phyloP scores from a whole-genome alignment of 1,140 invertebrate genomes.

The Aleiodes sp. region DNA sequence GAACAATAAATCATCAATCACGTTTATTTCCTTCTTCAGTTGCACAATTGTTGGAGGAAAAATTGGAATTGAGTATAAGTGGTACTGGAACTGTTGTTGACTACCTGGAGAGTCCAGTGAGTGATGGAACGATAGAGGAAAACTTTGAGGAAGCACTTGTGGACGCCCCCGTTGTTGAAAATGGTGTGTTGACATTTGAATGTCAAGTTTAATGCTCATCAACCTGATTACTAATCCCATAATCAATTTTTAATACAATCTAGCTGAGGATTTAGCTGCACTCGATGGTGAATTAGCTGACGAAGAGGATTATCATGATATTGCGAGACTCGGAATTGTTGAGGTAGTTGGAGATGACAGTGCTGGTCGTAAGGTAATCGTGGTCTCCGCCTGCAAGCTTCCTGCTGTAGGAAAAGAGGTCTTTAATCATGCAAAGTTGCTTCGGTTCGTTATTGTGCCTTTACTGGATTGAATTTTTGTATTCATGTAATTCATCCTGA shows the following conservation, averaged over 20 bases:
- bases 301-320: slow-evolving; percentile 76
- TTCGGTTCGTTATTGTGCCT: slow-evolving; percentile 82
- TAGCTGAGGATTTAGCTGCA: slow-evolving; percentile 60
- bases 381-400: slow-evolving; percentile 92
- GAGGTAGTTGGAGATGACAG: slow-evolving; percentile 93
- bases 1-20: slow-evolving; percentile 9
- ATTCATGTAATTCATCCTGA: too few relatives aligned
- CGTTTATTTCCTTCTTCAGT: slow-evolving; percentile 43
- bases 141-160: slow-evolving; percentile 93
- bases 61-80: slow-evolving; percentile 63
- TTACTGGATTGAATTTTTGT: too few relatives aligned
- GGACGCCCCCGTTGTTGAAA: slow-evolving; percentile 69
- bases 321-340: slow-evolving; percentile 84
- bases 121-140: slow-evolving; percentile 89
- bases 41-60: slow-evolving; percentile 67
- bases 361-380: slow-evolving; percentile 91
- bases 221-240: slow-evolving; percentile 29
- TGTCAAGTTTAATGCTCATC: slow-evolving; percentile 51
- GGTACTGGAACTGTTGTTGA: slow-evolving; percentile 65
- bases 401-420: slow-evolving; percentile 81
- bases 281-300: slow-evolving; percentile 65
- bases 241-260: slow-evolving; percentile 39
- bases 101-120: slow-evolving; percentile 80
- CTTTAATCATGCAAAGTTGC: slow-evolving; percentile 82
- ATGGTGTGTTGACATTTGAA: slow-evolving; percentile 45